A percentile compares a stretch with the other conserved stretches of the same genome.
Evolutionary conservation across 2,113 vertebrate species (phyloP).

Genomic region (Eclectus roratus): DNA sequence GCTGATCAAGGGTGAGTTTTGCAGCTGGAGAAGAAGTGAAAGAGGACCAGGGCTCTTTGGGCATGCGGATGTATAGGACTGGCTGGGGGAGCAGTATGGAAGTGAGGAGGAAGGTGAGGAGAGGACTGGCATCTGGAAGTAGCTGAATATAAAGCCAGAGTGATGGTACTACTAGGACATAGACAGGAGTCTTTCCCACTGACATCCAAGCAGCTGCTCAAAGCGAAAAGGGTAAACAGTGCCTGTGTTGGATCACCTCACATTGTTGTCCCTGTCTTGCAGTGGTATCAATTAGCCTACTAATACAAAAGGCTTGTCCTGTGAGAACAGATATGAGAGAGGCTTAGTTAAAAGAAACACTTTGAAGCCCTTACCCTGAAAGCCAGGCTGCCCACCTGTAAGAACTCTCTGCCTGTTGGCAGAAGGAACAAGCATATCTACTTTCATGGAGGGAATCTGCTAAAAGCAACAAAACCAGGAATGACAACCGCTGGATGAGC

Average conservation of each 20-base stretch:
- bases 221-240: not conserved
- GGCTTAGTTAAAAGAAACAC: not conserved
- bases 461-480: not conserved
- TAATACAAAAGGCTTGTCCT: not conserved
- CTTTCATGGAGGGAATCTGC: not conserved
- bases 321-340: not conserved
- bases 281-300: not conserved
- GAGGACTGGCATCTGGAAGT: not conserved
- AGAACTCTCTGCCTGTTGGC: not conserved
- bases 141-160: not conserved
- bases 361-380: not conserved
- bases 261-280: not conserved
- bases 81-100: fast-evolving
- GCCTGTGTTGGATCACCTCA: not conserved
- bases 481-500: not conserved
- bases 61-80: not conserved
- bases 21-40: not conserved
- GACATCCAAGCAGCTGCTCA: not conserved
- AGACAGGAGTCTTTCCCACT: not conserved
- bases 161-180: not conserved
- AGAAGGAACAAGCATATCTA: not conserved
- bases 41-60: not conserved
- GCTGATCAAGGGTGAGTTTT: not conserved
- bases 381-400: not conserved
- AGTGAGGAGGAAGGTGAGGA: not conserved